Evolutionary conservation across 2,797 vertebrate genomes (phyloP).

Genomic region (Crocodylus rhombifer): DNA sequence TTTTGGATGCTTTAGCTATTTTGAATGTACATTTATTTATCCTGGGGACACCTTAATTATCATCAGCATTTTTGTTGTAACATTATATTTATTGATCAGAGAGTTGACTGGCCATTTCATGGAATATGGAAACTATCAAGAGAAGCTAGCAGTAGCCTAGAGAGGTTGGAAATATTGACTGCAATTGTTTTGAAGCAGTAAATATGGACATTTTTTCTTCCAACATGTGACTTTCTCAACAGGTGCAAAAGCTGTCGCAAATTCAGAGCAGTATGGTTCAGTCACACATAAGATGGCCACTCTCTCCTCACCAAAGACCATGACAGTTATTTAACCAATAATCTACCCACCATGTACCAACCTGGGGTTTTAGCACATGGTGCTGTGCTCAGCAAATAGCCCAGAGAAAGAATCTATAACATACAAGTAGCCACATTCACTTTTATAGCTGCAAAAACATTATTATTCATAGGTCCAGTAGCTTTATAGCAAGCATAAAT

Average conservation of each 20-base stretch:
- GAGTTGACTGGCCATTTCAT: background rate
- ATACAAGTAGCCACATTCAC: background rate
- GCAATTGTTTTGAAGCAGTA: background rate
- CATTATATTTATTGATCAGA: background rate
- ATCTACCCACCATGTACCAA: background rate
- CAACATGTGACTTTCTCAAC: background rate
- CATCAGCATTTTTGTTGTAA: background rate
- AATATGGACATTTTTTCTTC: background rate
- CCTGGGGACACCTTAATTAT: background rate
- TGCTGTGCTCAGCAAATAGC: conserved; percentile 27
- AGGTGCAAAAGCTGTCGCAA: background rate
- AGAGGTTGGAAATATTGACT: background rate
- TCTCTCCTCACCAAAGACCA: conserved; percentile 15
- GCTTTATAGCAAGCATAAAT: conserved; percentile 63
- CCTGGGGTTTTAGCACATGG: background rate
- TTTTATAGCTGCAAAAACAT: conserved; percentile 52
- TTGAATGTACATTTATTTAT: conserved; percentile 25
- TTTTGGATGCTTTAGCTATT: background rate
- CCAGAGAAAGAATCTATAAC: conserved; percentile 34
- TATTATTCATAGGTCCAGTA: conserved; percentile 59
- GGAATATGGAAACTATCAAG: background rate
- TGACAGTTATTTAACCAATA: conserved; percentile 44
- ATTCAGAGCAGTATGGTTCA: conserved; percentile 1
- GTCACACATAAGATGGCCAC: background rate
- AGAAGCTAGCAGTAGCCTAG: background rate